These are phyloP conservation scores for Protosalanx chinensis DNA, from an alignment of 2,797 vertebrate species.

Conservation along the genomic window DNA sequence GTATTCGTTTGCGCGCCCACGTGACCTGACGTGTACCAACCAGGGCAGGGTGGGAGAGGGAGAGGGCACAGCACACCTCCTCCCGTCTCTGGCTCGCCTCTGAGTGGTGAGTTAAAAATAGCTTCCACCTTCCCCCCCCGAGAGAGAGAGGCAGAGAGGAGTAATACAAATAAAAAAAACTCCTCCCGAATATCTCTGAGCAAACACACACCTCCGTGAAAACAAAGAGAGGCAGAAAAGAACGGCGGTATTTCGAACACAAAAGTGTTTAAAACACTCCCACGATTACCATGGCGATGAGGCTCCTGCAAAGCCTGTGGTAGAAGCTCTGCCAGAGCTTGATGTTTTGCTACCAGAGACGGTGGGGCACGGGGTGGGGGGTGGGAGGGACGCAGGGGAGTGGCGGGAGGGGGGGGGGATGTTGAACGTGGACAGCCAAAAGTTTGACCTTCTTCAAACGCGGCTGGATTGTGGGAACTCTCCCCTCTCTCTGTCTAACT, in stretches of 20 bases:
- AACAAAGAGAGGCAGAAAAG: not conserved
- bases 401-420: too few relatives aligned
- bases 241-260: not conserved
- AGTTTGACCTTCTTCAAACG: too few relatives aligned
- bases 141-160: constrained; percentile 11
- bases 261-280: too few relatives aligned
- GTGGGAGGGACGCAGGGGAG: too few relatives aligned
- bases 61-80: not conserved
- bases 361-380: not conserved
- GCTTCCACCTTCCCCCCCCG: constrained; percentile 9
- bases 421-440: too few relatives aligned
- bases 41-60: not conserved
- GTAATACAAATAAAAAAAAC: not conserved
- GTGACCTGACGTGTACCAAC: constrained; percentile 8
- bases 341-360: too few relatives aligned
- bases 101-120: constrained; percentile 30
- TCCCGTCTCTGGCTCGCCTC: not conserved
- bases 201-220: constrained; percentile 17
- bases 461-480: too few relatives aligned
- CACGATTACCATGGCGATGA: not conserved
- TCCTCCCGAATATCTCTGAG: constrained; percentile 16
- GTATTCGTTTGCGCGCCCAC: not conserved
- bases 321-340: not conserved
- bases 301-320: not conserved
- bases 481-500: too few relatives aligned